Base-by-base conservation (phyloP, 2,113 vertebrate genomes). In the Burhinus bistriatus region DNA sequence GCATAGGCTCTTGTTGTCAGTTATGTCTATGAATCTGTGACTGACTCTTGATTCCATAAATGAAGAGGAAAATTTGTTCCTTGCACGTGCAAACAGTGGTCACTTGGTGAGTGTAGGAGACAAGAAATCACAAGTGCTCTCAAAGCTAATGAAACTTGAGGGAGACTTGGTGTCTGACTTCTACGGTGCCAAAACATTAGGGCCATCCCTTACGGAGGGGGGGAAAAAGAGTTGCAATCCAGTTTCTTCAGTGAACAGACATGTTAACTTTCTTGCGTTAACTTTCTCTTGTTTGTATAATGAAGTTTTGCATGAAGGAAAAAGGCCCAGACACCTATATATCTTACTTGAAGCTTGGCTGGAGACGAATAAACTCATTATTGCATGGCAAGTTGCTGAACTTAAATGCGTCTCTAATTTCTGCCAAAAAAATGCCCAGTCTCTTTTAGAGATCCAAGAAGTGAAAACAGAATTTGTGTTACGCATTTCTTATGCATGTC, bases 341-440 rank as follows among this genome's bases (percentile, higher is more conserved):
- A 84, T 95, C 84, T 95, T 96, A 34, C 34, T 89, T 59, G 77
- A 93, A 91, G 49, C 34, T 69, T 93, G 77, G 21, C 89, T 91
- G 49, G 66, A 93, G 75, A 76, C 85, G 49, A 94, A 93, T 96
- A 82, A 87, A 65, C 45, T 69, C 40, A 32, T 95, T 97, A 93
- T 94, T 96, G 81, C 32, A 5, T 72, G 57, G 51, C 51, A 83
- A 76, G 61, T 72, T 95, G 78, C 30, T 87, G 73, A 79, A 79
- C 19, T 89, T 94, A 84, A 93, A 76, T 89, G 45, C 0, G 3
- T 87, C 73, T 92, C 40, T 83, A 45, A 76, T 64, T 94, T 82
- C 86, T 93, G 87, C 86, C 93, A 95, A 91, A 87, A 83, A 96
- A 95, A 78, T 89, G 86, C 94, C 92, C 61, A 5, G 44, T 84